Conservation (phyloP, 2,888 invertebrate species). For the Meta bourneti region DNA sequence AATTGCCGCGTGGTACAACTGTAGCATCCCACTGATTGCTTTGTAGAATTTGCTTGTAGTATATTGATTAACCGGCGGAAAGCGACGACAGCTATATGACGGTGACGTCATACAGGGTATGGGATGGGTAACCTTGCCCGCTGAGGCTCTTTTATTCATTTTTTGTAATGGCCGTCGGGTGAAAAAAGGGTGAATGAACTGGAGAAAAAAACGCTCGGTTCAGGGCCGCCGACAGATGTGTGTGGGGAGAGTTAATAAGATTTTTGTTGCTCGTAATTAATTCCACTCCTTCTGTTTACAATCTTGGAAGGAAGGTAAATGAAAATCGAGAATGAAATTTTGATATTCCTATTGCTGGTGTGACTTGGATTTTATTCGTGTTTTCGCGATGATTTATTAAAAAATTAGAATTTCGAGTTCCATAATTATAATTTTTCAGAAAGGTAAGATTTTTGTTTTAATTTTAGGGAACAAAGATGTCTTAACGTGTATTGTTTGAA, state of each 20-base stretch:
- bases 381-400: not conserved
- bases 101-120: conserved; percentile 63
- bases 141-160: conserved; percentile 3
- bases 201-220: conserved; percentile 3
- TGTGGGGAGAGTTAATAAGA: not conserved
- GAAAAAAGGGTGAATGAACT: conserved; percentile 70
- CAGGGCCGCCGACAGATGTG: conserved; percentile 28
- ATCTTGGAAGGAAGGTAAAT: not conserved
- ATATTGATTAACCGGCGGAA: conserved; percentile 4
- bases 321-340: not conserved
- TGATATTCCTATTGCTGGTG: not conserved
- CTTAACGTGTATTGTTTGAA: too few species aligned
- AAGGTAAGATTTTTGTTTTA: not conserved
- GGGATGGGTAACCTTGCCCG: conserved; percentile 53
- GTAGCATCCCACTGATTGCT: not conserved
- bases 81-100: conserved; percentile 10
- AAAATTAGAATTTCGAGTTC: not conserved
- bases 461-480: not conserved
- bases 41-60: not conserved
- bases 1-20: too few species aligned
- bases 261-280: not conserved
- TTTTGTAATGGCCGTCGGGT: conserved; percentile 1
- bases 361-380: not conserved
- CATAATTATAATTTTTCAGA: not conserved
- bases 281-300: not conserved